Evolutionary conservation across 1,140 invertebrate genomes (phyloP), one percentile per base, ranked within the genome.

Genomic region (Heliconius congener): DNA sequence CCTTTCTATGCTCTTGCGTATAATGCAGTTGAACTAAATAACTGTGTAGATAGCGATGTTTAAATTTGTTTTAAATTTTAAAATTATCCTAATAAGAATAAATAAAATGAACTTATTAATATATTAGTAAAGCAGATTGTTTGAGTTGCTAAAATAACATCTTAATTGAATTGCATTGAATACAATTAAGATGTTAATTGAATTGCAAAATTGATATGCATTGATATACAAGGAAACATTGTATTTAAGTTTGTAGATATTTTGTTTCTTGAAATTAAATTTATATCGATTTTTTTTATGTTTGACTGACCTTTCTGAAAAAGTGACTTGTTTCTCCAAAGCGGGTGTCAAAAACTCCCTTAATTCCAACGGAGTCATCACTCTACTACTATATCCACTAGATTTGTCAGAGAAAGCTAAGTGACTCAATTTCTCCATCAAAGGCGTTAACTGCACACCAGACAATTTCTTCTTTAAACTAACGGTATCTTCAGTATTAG

Each of bases 401-500:
- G 96, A 96, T 82, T 95, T 95, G 77, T 97, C 96, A 57, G 96
- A 97, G 39, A 96, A 94, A 4, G 96, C 97, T 39, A 97, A 87
- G 46, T 97, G 94, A 84, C 96, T 97, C 18, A 98, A 90, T 89
- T 97, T 98, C 5, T 97, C 97, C 97, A 98, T 97, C 8, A 98
- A 87, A 0, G 97, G 97, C 0, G 97, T 98, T n/a, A 97, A 84
- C 60, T 97, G 97, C 0, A 97, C 95, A 93, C 96, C 78, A 85
- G 95, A 85, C 93, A 93, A 85, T 94, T 96, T 93, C 90, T 95
- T 89, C 90, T 95, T 85, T 83, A 95, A 87, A 91, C 91, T 86
- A 80, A 91, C 76, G 81, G 83, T 85, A 90, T 95, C 93, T 1
- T 93, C 92, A 11, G 90, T 94, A 1, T 93, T 93, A 1, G 94